Percentiles rank a stretch among this genome's conserved stretches.
Evolutionary conservation across 1,140 invertebrate species (phyloP).

Genomic region (Tyrophagus putrescentiae): DNA sequence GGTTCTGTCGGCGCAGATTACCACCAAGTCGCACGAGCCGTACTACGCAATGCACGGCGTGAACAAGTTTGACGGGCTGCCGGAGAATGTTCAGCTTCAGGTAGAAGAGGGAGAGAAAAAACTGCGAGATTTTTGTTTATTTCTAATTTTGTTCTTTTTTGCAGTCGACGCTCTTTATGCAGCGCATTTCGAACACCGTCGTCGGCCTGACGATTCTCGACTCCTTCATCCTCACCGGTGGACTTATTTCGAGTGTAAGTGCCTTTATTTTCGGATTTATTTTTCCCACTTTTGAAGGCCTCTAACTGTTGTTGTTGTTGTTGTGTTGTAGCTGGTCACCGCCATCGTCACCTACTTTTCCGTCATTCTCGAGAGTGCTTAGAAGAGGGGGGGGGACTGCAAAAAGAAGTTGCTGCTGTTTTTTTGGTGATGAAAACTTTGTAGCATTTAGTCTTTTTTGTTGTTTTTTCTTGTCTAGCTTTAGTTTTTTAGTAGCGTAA

Average conservation of each 20-base stretch:
- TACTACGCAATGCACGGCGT: constrained; percentile 18
- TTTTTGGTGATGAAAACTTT: too few relatives aligned
- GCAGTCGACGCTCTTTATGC: constrained; percentile 10
- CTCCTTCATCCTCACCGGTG: constrained; percentile 10
- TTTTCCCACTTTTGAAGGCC: not conserved
- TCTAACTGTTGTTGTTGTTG: too few relatives aligned
- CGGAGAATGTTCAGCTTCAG: constrained; percentile 5
- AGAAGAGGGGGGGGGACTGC: not conserved
- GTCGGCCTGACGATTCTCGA: not conserved
- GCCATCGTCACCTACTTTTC: constrained; percentile 13
- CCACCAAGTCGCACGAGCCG: constrained; percentile 4
- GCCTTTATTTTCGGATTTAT: not conserved
- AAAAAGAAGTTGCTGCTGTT: too few relatives aligned
- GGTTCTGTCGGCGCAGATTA: constrained; percentile 15
- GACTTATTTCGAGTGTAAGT: constrained; percentile 16
- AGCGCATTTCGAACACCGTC: constrained; percentile 12
- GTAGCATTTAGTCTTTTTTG: too few relatives aligned
- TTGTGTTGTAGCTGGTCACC: constrained; percentile 3
- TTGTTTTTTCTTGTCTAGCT: too few relatives aligned
- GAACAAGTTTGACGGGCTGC: constrained; percentile 8
- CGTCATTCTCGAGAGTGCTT: constrained; percentile 5
- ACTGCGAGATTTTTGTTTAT: not conserved
- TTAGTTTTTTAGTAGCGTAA: too few relatives aligned
- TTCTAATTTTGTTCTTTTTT: not conserved
- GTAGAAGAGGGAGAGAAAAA: too few relatives aligned